Base-by-base conservation (phyloP, 2,888 invertebrate species). In the Chorisops tibialis region DNA sequence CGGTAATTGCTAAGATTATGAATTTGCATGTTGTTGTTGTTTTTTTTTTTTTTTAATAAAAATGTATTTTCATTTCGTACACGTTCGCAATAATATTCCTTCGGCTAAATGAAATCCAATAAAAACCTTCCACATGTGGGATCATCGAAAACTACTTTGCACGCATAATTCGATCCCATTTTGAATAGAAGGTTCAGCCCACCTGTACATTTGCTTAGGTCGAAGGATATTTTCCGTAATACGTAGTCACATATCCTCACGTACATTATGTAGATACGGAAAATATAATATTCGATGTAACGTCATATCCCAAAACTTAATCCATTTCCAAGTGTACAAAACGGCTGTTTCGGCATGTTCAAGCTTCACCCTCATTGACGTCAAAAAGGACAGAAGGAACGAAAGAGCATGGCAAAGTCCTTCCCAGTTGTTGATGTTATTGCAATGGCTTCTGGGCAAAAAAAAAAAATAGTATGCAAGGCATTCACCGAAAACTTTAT, bases 261-360 rank as follows among this genome's bases (percentile, higher is more conserved):
- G 30, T 30, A 43, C 35, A 56, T 56, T 56, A 56, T 56, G 56
- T 43, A 56, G 56, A 54, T 41, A 41, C 54, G 41, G 41, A 45
- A 14, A 39, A 54, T 39, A 50, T 45, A 19, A 30, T 50, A 61
- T 63, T 60, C 59, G 60, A 61, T 51, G 59, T 37, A 30, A 43
- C 52, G 59, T 61, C 61, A 64, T 61, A 64, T 64, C 38, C 59
- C 61, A 49, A 56, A 64, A 61, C 64, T 64, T 64, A 64, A 62
- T 64, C 64, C 64, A 64, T 64, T 64, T 64, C 64, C 59, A 59
- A 61, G 61, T 63, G 50, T 61, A 54, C 58, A 61, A 61, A 63
- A 63, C 50, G 49, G 58, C 61, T 51, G 43, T 52, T 50, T 45
- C 50, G 52, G 41, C 63, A 61, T 56, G 47, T 58, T 63, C 37